These are phyloP conservation scores for Phyllostomus discolor DNA, from an alignment of 2,113 vertebrate genomes.

Conservation along the genomic window DNA sequence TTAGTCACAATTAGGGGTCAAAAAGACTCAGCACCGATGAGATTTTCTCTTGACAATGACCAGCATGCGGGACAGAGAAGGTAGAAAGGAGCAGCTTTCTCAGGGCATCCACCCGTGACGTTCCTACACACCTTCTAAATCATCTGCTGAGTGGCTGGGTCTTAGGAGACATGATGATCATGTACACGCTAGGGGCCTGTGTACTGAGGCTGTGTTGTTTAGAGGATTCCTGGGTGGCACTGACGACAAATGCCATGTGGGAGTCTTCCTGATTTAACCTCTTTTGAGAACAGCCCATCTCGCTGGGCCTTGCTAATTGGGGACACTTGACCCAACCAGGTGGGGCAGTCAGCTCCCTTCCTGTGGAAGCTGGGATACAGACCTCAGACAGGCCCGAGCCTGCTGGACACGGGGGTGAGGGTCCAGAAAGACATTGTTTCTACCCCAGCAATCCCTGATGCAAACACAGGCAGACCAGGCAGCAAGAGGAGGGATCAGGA, in stretches of 20 bases:
- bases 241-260: background rate
- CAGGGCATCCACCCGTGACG: background rate
- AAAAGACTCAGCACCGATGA: background rate
- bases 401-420: background rate
- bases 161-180: background rate
- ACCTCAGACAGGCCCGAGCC: background rate
- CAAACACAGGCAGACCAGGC: background rate
- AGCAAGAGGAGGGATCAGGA: background rate
- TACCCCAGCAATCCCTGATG: background rate
- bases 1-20: background rate
- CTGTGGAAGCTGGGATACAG: background rate
- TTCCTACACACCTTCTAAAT: background rate
- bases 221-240: background rate
- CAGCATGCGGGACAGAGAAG: background rate
- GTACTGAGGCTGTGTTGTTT: background rate
- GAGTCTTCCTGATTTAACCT: background rate
- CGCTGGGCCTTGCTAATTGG: background rate
- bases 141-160: background rate
- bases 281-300: background rate
- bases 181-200: background rate
- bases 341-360: background rate
- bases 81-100: background rate
- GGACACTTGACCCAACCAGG: background rate
- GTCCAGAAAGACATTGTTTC: background rate
- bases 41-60: background rate